phyloP scores from a whole-genome alignment of 1,140 invertebrate genomes.

The Parasteatoda tepidariorum region DNA sequence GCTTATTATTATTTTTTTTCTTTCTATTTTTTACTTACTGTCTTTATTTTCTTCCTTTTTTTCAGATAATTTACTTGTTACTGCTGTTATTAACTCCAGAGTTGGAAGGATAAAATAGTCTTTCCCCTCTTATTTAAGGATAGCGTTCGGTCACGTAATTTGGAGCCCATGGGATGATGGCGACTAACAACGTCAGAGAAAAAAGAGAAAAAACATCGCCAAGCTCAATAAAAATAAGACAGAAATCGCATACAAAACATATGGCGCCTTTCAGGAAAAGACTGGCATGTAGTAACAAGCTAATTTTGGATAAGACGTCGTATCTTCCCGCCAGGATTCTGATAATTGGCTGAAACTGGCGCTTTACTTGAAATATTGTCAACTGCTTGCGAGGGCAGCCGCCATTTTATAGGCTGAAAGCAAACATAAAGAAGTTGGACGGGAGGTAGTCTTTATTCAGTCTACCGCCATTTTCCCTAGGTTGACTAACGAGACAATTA shows the following conservation, averaged over 20 bases:
- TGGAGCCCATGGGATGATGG: not conserved
- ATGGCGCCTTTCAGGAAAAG: constrained; percentile 37
- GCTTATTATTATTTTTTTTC: not conserved
- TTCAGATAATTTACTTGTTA: constrained; percentile 28
- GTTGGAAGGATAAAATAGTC: not conserved
- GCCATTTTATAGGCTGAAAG: constrained; percentile 27
- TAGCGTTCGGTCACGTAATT: constrained; percentile 2
- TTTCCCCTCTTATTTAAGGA: constrained; percentile 24
- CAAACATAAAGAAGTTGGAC: constrained; percentile 22
- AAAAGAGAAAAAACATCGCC: not conserved
- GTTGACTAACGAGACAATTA: not conserved
- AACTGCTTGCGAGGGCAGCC: not conserved
- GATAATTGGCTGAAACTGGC: constrained; percentile 28
- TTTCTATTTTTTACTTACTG: not conserved
- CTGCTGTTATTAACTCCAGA: constrained; percentile 16
- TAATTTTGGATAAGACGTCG: constrained; percentile 36
- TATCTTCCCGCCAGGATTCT: constrained; percentile 22
- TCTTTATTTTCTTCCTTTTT: not conserved
- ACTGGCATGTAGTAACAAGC: constrained; percentile 33
- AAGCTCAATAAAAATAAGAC: constrained; percentile 23
- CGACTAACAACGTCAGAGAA: not conserved
- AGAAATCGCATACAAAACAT: constrained; percentile 39
- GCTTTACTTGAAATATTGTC: constrained; percentile 42
- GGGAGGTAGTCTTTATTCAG: not conserved
- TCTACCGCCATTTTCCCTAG: not conserved